Evolutionary conservation across 2,888 invertebrate species (phyloP).

Genomic region (Leptinotarsa peninsularis): DNA sequence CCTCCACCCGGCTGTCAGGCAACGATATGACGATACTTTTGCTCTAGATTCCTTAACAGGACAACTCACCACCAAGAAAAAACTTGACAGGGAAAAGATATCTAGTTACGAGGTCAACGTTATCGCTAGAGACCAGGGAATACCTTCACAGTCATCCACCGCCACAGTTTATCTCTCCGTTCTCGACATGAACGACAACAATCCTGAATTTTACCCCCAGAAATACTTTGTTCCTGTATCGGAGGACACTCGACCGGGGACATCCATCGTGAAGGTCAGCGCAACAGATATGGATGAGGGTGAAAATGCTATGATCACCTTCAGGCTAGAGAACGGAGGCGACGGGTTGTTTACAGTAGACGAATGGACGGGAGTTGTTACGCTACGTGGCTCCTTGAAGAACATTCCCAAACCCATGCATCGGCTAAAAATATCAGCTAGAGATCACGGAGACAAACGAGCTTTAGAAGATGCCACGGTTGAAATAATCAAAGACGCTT

Average conservation of each 20-base stretch:
- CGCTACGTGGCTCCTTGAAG: constrained; percentile 75
- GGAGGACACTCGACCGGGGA: constrained; percentile 75
- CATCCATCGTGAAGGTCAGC: constrained; percentile 78
- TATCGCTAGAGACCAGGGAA: constrained; percentile 91
- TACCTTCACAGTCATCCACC: constrained; percentile 89
- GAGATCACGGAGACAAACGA: constrained; percentile 82
- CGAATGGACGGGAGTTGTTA: constrained; percentile 80
- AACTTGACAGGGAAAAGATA: constrained; percentile 85
- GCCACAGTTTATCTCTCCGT: constrained; percentile 86
- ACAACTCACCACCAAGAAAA: constrained; percentile 80
- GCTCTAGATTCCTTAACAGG: constrained; percentile 86
- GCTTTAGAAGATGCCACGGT: constrained; percentile 82
- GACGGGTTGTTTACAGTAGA: constrained; percentile 86
- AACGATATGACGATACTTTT: constrained; percentile 87
- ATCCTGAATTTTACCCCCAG: constrained; percentile 91
- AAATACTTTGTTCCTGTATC: constrained; percentile 84
- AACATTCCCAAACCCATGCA: constrained; percentile 76
- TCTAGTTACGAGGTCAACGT: constrained; percentile 85
- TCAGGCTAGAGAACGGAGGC: constrained; percentile 81
- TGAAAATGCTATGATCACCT: constrained; percentile 86
- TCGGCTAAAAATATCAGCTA: constrained; percentile 81
- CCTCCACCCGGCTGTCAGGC: constrained; percentile 80
- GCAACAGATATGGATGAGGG: constrained; percentile 90
- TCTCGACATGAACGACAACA: constrained; percentile 92
- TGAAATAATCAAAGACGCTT: constrained; percentile 81